A percentile compares a stretch with the other conserved stretches of the same genome.
Conservation (phyloP, 2,113 vertebrate species). For the Corydoras maculifer region DNA sequence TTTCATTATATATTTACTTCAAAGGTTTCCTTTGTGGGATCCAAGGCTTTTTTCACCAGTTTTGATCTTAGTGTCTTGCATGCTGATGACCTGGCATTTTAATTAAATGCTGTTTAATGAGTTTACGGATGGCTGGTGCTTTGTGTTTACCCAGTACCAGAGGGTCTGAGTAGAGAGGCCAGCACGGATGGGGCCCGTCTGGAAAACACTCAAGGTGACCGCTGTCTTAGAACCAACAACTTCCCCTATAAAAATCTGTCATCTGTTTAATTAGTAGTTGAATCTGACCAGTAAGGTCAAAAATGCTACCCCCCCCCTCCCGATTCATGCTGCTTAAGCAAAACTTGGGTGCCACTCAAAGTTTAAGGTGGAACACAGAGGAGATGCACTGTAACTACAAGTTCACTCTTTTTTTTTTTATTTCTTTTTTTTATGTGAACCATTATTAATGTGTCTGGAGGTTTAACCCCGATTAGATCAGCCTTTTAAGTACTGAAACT, state of each 20-base stretch:
- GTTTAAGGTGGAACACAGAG: background rate
- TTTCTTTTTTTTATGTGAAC: background rate
- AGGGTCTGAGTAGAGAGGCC: constrained; percentile 27
- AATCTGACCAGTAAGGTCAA: constrained; percentile 26
- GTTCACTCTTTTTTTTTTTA: background rate
- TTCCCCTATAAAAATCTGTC: constrained; percentile 42
- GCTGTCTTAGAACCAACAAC: constrained; percentile 39
- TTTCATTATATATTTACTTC: constrained; percentile 39
- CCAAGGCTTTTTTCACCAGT: constrained; percentile 23
- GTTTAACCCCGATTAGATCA: background rate
- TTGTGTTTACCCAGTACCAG: constrained; percentile 37
- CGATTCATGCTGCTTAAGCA: constrained; percentile 5
- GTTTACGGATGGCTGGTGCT: constrained; percentile 42
- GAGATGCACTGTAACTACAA: background rate
- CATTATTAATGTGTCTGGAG: background rate
- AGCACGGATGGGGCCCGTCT: constrained; percentile 22
- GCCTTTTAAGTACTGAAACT: background rate
- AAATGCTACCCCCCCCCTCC: background rate
- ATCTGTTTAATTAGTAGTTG: constrained; percentile 40
- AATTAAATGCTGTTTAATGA: constrained; percentile 44
- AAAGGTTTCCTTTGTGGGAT: constrained; percentile 33
- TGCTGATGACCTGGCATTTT: constrained; percentile 41
- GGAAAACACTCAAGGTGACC: constrained; percentile 41
- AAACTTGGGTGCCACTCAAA: constrained; percentile 2
- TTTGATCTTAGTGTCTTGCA: constrained; percentile 37